Evolutionary conservation across 1,140 invertebrate genomes (phyloP), one percentile per base, ranked within the genome.

Genomic region (Stegodyphus dumicola): DNA sequence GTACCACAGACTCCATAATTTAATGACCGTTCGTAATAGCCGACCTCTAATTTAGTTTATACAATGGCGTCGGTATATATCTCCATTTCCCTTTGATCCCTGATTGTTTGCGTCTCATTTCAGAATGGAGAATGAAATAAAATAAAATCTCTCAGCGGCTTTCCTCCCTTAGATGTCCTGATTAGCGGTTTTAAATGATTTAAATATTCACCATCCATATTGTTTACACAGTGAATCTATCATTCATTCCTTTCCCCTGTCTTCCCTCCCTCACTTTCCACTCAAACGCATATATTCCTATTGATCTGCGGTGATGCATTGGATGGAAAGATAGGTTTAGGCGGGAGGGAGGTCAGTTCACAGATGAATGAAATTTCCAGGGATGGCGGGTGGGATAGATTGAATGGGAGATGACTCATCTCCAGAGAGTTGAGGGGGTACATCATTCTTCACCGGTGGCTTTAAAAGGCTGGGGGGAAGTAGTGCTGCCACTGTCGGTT

Each of bases 141-240:
- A 76, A 85, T 67, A 18, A 60, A 75, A 65, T 49, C 17, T 33
- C 33, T 33, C 33, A 3, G 33, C 33, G 33, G 33, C 33, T 33
- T 33, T 33, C 33, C 56, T 33, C 53, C 33, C 67, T 10, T n/a
- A 17, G 10, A 56, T 51, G 53, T 56, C 81, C 81, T 77, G 81
- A 85, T 85, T 85, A 85, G 74, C 52, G 81, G 81, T 85, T 85
- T 85, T 85, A 77, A 85, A 83, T 83, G 70, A 83, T 77, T 85
- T 85, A 77, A 77, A 85, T 85, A 85, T 85, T 85, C 74, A 77
- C 73, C 74, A 60, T 67, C 52, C 53, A 49, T 71, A 83, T 75
- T 83, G 80, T 83, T 83, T 83, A 83, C 80, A 75, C 77, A 79
- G 49, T 52, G 69, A 67, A 83, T 33, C 66, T 67, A 80, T 80